Base-by-base conservation (phyloP, 2,113 vertebrate species). In the Leptobrachium leishanense region DNA sequence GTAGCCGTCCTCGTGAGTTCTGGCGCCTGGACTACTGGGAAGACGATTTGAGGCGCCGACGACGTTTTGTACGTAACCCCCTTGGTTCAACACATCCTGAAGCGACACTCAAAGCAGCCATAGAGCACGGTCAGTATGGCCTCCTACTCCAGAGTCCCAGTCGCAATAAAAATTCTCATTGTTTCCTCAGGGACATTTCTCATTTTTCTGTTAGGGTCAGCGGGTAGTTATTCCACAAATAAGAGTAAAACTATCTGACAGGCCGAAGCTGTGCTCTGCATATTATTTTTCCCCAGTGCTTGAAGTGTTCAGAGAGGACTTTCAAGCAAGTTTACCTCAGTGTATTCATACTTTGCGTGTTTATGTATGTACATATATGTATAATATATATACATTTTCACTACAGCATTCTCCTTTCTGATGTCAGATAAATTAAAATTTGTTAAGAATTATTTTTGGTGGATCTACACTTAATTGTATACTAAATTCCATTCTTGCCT, bases 21-120 rank as follows among this genome's bases (percentile, higher is more conserved):
- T 99, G 98, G 97, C 96, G 97, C 95, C 96, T 99, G 88, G 97
- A 99, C 96, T 98, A 97, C 95, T 99, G 98, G 98, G 98, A 99
- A 91, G 98, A 99, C 94, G 97, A 99, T 95, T 95, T 98, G 95
- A 95, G 98, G 93, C 95, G 98, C 91, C 97, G 98, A 85, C 94
- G 95, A 82, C 96, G 97, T 88, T 97, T 99, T 92, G 92, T 98
- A 90, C 95, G 94, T 85, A 99, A 99, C 95, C 95, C 94, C 87
- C 94, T 95, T 54, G 98, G 98, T 92, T 98, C 97, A 82, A 94
- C 95, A 91, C 98, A 99, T 95, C 95, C 96, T 69, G 95, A 97
- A 94, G 97, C 97, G 73, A 94, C 95, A 7, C 96, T 98, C 84
- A 96, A 94, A 92, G 94, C 95, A 71, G 94, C 95, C 13, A 87